These are phyloP conservation scores for Bellardia bayeri DNA, from an alignment of 2,888 invertebrate genomes.

Conservation along the genomic window DNA sequence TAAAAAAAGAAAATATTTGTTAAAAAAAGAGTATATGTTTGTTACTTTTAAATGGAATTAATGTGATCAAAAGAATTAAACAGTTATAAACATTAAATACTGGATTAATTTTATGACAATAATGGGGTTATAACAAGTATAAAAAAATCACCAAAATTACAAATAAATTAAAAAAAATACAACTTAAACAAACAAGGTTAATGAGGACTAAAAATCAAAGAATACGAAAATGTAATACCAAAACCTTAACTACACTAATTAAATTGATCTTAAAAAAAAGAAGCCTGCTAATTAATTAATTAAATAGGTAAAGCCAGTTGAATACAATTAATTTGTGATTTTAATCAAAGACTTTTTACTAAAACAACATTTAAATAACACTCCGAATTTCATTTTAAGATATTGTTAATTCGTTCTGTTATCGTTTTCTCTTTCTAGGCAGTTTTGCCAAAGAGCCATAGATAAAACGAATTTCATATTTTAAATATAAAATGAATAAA, in stretches of 20 bases:
- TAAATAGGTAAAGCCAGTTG: conserved; percentile 30
- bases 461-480: conserved; percentile 57
- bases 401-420: conserved; percentile 16
- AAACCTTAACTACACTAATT: conserved; percentile 60
- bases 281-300: conserved; percentile 31
- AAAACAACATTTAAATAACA: conserved; percentile 71
- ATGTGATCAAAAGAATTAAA: conserved; percentile 15
- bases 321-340: conserved; percentile 26
- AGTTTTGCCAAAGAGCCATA: conserved; percentile 34
- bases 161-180: conserved; percentile 32
- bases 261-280: conserved; percentile 12
- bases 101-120: conserved; percentile 48
- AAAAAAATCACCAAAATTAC: conserved; percentile 59
- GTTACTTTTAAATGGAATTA: conserved; percentile 6
- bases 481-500: conserved; percentile 55
- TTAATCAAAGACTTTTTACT: conserved; percentile 39
- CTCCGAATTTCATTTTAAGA: conserved; percentile 81
- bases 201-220: conserved; percentile 53
- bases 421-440: conserved; percentile 34
- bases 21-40: conserved; percentile 1
- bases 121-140: conserved; percentile 60
- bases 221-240: conserved; percentile 38
- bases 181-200: conserved; percentile 32
- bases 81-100: conserved; percentile 48
- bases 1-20: conserved; percentile 23